These are phyloP conservation scores for Syrista parreyssii DNA, from an alignment of 2,888 invertebrate species.

Conservation along the genomic window DNA sequence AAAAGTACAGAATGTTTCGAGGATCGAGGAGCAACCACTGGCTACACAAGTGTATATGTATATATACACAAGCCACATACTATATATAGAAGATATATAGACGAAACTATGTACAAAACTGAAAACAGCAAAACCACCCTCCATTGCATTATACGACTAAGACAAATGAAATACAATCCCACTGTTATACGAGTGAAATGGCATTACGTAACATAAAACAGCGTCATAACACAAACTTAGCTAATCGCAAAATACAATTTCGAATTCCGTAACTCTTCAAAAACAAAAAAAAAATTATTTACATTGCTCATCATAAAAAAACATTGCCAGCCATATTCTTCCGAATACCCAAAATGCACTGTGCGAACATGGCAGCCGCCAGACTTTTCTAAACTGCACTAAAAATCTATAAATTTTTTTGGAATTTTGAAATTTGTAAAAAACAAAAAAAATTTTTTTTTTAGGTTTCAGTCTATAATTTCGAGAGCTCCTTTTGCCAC, in stretches of 20 bases:
- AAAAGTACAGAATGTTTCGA: conserved; percentile 1
- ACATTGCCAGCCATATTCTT: neutral
- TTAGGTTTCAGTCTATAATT: neutral
- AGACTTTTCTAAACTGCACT: neutral
- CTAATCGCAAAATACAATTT: neutral
- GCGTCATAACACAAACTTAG: neutral
- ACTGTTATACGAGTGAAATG: neutral
- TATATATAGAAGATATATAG: neutral
- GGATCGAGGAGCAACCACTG: neutral
- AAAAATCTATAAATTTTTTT: neutral
- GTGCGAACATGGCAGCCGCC: neutral
- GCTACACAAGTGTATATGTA: neutral
- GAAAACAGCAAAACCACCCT: neutral
- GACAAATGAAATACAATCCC: neutral
- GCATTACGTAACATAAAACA: neutral
- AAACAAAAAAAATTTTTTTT: neutral
- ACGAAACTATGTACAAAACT: neutral
- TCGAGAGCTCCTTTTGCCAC: neutral
- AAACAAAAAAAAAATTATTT: neutral
- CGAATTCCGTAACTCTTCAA: neutral
- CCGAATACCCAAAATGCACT: neutral
- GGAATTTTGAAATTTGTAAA: neutral
- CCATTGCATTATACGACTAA: neutral
- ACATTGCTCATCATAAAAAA: neutral
- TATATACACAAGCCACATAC: neutral